Conservation (phyloP, 2,888 invertebrate genomes). For the Gibbula magus region DNA sequence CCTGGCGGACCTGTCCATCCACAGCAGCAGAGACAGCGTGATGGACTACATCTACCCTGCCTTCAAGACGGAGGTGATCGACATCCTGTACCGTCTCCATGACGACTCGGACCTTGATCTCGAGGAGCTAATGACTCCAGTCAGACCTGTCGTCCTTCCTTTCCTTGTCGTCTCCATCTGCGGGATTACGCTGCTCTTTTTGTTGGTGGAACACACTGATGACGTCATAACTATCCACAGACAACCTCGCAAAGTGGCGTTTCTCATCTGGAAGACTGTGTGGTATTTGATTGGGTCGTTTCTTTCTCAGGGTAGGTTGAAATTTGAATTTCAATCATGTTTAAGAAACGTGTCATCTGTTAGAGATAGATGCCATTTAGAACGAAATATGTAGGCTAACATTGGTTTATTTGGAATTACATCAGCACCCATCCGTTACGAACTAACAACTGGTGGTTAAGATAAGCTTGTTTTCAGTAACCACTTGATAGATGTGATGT, state of each 20-base stretch:
- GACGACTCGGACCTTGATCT: not conserved
- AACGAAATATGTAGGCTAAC: too few species aligned
- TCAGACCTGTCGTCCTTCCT: not conserved
- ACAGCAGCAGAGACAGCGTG: not conserved
- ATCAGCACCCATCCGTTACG: too few species aligned
- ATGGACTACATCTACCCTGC: constrained; percentile 24
- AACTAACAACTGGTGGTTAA: too few species aligned
- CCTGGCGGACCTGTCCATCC: constrained; percentile 3
- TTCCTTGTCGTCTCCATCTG: not conserved
- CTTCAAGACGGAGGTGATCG: not conserved
- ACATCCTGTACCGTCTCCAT: constrained; percentile 1
- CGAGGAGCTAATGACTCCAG: not conserved
- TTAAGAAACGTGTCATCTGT: too few species aligned
- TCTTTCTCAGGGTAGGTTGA: not conserved
- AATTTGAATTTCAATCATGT: too few species aligned
- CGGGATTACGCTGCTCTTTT: not conserved
- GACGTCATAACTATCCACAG: not conserved
- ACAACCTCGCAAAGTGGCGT: not conserved
- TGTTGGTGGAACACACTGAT: not conserved
- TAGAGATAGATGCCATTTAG: too few species aligned
- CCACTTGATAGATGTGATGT: too few species aligned
- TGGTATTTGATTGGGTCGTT: not conserved
- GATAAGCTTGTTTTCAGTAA: too few species aligned
- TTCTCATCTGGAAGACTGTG: not conserved
- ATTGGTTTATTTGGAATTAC: too few species aligned